A percentile compares a stretch with the other conserved stretches of the same genome.
phyloP scores from a whole-genome alignment of 2,888 invertebrate species.

The Ypsolopha scabrella region DNA sequence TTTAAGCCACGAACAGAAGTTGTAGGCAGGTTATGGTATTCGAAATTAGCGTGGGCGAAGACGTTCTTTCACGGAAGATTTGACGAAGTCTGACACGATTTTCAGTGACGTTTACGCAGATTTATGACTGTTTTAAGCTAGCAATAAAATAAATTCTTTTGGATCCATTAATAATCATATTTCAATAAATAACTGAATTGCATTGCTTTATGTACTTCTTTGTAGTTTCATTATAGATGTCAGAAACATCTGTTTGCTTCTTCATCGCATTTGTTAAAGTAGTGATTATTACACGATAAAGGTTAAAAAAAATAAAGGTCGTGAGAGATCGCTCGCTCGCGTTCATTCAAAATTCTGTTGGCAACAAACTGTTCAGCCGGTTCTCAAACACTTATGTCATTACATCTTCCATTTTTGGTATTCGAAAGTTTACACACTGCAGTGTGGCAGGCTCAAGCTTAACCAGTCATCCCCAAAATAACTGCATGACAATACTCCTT shows the following conservation, averaged over 20 bases:
- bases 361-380: neutral
- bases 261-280: too few species aligned
- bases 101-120: constrained; percentile 22
- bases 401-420: constrained; percentile 27
- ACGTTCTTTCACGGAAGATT: constrained; percentile 24
- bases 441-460: constrained; percentile 13
- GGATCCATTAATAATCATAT: neutral
- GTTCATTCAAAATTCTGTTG: constrained; percentile 3
- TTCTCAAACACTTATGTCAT: constrained; percentile 20
- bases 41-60: constrained; percentile 36
- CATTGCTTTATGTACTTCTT: too few species aligned
- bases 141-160: constrained; percentile 1
- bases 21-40: constrained; percentile 34
- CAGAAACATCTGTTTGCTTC: too few species aligned
- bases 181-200: too few species aligned
- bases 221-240: too few species aligned
- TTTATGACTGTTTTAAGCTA: constrained; percentile 17
- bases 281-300: too few species aligned
- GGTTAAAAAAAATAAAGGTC: neutral
- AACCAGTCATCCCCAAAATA: constrained; percentile 18
- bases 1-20: constrained; percentile 4
- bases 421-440: constrained; percentile 21
- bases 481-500: constrained; percentile 28
- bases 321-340: constrained; percentile 1
- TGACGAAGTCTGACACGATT: constrained; percentile 29